Evolutionary conservation across 2,797 vertebrate genomes (phyloP).

Genomic region (Micropoecilia bifurca): DNA sequence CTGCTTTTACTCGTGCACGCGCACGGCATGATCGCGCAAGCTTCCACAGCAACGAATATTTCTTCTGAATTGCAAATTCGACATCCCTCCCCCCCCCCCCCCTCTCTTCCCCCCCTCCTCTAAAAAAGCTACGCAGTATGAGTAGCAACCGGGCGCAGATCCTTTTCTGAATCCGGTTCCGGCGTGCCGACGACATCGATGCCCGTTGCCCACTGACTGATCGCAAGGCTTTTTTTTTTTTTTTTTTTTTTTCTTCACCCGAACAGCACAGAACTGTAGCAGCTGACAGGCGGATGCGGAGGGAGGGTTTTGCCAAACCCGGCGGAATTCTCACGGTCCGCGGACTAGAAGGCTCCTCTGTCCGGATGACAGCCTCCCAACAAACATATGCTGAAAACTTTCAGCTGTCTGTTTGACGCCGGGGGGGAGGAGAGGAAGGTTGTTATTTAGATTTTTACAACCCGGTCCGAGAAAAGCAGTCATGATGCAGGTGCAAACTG

Average conservation of each 20-base stretch:
- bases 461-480: slow-evolving; percentile 59
- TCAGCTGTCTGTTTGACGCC: slow-evolving; percentile 69
- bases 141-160: slow-evolving; percentile 76
- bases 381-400: slow-evolving; percentile 79
- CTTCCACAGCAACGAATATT: slow-evolving; percentile 34
- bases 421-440: slow-evolving; percentile 8
- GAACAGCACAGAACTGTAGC: slow-evolving; percentile 77
- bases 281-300: slow-evolving; percentile 73
- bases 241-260: slow-evolving; percentile 27
- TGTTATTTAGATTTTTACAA: slow-evolving; percentile 62
- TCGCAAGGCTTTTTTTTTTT: slow-evolving; percentile 62
- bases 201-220: slow-evolving; percentile 68
- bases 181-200: slow-evolving; percentile 77
- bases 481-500: slow-evolving; percentile 80
- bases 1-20: slow-evolving; percentile 22
- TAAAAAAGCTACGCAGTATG: slow-evolving; percentile 71
- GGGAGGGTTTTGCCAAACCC: slow-evolving; percentile 61
- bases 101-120: too few species aligned
- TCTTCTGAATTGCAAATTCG: slow-evolving; percentile 49
- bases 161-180: slow-evolving; percentile 78
- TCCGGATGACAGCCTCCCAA: slow-evolving; percentile 77
- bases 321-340: slow-evolving; percentile 75
- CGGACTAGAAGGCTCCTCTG: slow-evolving; percentile 71
- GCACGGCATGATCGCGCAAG: slow-evolving; percentile 50
- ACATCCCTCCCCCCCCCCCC: slow-evolving; percentile 2